Evolutionary conservation across 2,888 invertebrate genomes (phyloP).

Genomic region (Troilus luridus): DNA sequence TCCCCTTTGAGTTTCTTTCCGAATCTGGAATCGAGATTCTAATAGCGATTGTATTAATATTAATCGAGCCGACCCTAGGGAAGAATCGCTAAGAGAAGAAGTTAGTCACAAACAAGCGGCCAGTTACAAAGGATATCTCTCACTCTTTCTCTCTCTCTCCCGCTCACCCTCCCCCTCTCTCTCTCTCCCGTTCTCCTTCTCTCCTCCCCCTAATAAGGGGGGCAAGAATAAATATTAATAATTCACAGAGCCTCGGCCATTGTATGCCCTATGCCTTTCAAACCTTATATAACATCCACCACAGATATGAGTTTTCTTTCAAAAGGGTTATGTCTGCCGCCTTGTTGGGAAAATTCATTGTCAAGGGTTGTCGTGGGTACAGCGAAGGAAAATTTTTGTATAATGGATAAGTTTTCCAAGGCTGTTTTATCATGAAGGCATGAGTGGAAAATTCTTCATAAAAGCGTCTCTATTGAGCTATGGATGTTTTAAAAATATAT

Average conservation of each 20-base stretch:
- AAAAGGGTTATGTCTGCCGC: constrained; percentile 6
- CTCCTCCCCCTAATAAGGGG: not conserved
- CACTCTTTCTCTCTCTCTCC: not conserved
- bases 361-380: not conserved
- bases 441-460: not conserved
- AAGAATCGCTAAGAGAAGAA: not conserved
- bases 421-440: not conserved
- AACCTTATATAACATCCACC: not conserved
- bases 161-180: not conserved
- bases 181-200: not conserved
- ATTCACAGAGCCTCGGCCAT: not conserved
- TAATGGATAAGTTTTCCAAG: not conserved
- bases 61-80: not conserved
- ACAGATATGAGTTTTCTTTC: constrained; percentile 28
- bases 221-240: constrained; percentile 38
- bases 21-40: not conserved
- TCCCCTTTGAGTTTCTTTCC: not conserved
- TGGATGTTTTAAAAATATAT: no score
- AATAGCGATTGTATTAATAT: not conserved
- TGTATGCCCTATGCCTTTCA: constrained; percentile 28
- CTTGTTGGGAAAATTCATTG: constrained; percentile 25
- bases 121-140: not conserved
- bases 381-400: not conserved
- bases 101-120: constrained; percentile 5
- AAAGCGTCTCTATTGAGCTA: not conserved